Percentiles rank a stretch among this genome's conserved stretches.
These are phyloP conservation scores for Aphelenchoides bicaudatus DNA, from an alignment of 2,888 invertebrate genomes.

Conservation along the genomic window DNA sequence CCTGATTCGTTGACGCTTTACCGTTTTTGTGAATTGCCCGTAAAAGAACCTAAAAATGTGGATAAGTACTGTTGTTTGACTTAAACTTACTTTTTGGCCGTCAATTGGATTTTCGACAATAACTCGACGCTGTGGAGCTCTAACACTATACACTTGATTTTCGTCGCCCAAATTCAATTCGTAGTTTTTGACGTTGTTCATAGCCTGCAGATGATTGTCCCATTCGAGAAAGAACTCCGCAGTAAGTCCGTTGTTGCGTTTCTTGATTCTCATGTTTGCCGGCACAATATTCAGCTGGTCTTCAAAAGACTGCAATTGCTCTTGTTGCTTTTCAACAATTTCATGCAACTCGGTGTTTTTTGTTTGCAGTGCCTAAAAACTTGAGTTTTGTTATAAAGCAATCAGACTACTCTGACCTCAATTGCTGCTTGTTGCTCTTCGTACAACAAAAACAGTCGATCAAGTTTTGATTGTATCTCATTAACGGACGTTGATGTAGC, in stretches of 20 bases:
- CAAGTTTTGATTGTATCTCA: too few species aligned
- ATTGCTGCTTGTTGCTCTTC: too few species aligned
- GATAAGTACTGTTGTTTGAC: too few species aligned
- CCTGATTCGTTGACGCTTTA: too few species aligned
- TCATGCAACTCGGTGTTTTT: not conserved
- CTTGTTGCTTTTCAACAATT: too few species aligned
- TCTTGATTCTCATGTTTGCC: not conserved
- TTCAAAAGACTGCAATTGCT: conserved; percentile 9
- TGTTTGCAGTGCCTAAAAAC: conserved; percentile 5
- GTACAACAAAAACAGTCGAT: too few species aligned
- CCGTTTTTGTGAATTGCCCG: too few species aligned
- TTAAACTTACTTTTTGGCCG: not conserved
- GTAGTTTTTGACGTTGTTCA: not conserved
- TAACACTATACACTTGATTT: not conserved
- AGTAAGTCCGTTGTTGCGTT: not conserved
- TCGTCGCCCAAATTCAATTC: not conserved
- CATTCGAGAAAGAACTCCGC: not conserved
- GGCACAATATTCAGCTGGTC: conserved; percentile 7
- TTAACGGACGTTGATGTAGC: too few species aligned
- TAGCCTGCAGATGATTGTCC: conserved; percentile 1
- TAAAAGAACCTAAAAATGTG: too few species aligned
- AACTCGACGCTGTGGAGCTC: conserved; percentile 1
- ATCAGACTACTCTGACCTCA: too few species aligned
- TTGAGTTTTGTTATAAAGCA: too few species aligned
- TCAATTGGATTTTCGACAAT: not conserved